Percentiles rank a stretch among this genome's conserved stretches.
Evolutionary conservation across 2,888 invertebrate genomes (phyloP).

Genomic region (Quadroppia sp.): DNA sequence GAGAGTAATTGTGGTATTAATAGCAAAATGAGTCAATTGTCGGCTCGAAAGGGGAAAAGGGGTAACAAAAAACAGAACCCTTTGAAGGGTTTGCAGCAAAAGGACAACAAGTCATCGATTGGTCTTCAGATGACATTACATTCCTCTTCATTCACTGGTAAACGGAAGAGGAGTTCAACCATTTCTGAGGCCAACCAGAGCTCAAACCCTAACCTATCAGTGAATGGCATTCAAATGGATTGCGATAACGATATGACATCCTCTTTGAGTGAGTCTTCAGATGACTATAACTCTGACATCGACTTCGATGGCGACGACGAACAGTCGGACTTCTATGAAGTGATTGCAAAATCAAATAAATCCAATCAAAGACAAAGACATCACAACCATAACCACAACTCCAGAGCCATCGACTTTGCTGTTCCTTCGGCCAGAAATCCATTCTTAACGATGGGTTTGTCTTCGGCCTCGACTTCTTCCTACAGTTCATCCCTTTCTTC

Average conservation of each 20-base stretch:
- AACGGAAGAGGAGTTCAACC: conserved; percentile 39
- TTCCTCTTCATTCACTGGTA: conserved; percentile 12
- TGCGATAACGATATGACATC: conserved; percentile 26
- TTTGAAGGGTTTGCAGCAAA: background rate
- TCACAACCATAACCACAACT: conserved; percentile 3
- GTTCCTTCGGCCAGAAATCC: conserved; percentile 36
- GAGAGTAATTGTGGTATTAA: conserved; percentile 36
- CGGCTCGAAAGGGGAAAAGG: conserved; percentile 11
- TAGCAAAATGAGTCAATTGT: conserved; percentile 29
- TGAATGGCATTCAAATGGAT: conserved; percentile 19
- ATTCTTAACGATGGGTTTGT: conserved; percentile 36
- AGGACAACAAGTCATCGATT: background rate
- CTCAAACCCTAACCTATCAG: background rate
- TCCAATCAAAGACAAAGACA: conserved; percentile 8
- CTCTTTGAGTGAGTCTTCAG: conserved; percentile 34
- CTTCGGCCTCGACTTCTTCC: background rate
- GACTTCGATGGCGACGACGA: conserved; percentile 44
- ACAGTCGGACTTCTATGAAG: conserved; percentile 44
- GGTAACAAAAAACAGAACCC: background rate
- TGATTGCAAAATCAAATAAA: conserved; percentile 17
- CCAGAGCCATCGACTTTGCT: conserved; percentile 30
- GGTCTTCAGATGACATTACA: background rate
- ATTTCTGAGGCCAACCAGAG: conserved; percentile 11
- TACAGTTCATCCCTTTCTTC: conserved; percentile 13
- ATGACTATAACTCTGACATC: conserved; percentile 36